Evolutionary conservation across 2,888 invertebrate genomes (phyloP).

Genomic region (Megaustenia siamemsis): DNA sequence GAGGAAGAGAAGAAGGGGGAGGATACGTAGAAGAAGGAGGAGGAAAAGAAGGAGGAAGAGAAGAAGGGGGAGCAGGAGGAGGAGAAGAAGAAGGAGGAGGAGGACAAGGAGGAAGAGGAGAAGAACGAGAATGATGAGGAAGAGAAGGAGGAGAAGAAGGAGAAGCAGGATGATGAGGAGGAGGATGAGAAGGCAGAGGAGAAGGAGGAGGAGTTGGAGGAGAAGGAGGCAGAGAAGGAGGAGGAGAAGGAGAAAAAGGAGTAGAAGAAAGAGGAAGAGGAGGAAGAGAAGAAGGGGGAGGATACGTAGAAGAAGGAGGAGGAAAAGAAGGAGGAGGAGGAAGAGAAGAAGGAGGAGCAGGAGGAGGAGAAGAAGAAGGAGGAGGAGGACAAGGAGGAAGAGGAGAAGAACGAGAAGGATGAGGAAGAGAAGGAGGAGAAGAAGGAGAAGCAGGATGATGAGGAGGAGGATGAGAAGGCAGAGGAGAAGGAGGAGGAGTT

Average conservation of each 20-base stretch:
- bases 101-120: not conserved
- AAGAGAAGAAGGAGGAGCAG: not conserved
- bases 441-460: not conserved
- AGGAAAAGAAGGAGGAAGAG: no score
- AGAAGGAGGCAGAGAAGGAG: not conserved
- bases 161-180: no score
- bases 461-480: no score
- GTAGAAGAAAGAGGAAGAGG: not conserved
- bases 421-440: not conserved
- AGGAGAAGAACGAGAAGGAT: no score
- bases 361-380: not conserved
- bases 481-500: no score
- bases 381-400: not conserved
- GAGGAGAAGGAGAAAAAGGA: not conserved
- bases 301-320: no score
- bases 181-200: no score
- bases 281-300: no score
- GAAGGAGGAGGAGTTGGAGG: no score
- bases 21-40: no score
- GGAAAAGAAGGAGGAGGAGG: not conserved
- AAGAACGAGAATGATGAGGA: not conserved
- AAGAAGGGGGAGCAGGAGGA: no score
- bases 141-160: slow-evolving; percentile 9
- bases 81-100: not conserved
- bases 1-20: no score